Evolutionary conservation across 1,140 invertebrate genomes (phyloP).

Genomic region (Orchestia grillus): DNA sequence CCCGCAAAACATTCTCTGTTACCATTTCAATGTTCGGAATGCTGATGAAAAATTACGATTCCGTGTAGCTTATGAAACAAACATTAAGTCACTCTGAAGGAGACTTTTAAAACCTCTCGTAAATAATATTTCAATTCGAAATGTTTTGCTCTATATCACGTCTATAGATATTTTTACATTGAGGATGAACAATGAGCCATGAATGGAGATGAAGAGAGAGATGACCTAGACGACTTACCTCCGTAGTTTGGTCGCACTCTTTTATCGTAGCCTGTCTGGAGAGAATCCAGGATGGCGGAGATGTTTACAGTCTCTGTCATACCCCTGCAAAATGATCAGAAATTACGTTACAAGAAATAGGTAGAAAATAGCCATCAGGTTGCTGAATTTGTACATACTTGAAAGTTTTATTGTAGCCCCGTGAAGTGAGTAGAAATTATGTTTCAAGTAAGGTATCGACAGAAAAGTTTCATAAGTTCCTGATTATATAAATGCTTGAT

Average conservation of each 20-base stretch:
- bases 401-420: no score
- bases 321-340: slow-evolving; percentile 25
- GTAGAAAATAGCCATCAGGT: no score
- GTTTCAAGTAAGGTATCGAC: no score
- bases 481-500: no score
- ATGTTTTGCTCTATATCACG: not conserved
- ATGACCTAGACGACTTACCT: slow-evolving; percentile 79
- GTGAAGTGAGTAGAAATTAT: no score
- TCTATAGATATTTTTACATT: not conserved
- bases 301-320: slow-evolving; percentile 83
- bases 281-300: slow-evolving; percentile 91
- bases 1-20: not conserved
- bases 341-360: not conserved
- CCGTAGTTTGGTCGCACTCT: slow-evolving; percentile 97
- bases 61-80: not conserved
- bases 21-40: not conserved
- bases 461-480: no score
- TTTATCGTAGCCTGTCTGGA: slow-evolving; percentile 96
- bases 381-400: no score
- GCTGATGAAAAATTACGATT: not conserved
- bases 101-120: not conserved
- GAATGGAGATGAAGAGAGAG: slow-evolving; percentile 23
- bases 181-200: not conserved
- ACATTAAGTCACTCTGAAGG: not conserved
- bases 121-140: not conserved